Evolutionary conservation across 2,797 vertebrate species (phyloP).

Genomic region (Cyclopterus lumpus): DNA sequence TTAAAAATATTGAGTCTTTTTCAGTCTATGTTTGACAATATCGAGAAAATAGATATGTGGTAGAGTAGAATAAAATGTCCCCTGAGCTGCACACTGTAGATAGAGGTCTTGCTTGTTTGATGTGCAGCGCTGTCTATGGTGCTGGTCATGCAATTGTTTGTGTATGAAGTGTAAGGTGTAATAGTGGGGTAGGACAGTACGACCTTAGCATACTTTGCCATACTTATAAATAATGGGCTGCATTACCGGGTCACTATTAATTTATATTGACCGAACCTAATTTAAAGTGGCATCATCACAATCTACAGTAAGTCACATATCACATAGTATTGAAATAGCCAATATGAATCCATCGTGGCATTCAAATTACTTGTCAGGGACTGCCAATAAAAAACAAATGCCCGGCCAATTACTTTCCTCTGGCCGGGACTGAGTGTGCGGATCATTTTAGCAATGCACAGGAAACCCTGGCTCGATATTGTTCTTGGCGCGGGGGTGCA

Average conservation of each 20-base stretch:
- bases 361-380: too few relatives aligned
- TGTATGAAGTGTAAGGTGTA: background rate
- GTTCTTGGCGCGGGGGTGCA: background rate
- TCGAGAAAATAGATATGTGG: background rate
- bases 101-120: background rate
- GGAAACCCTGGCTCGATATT: background rate
- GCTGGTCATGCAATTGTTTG: background rate
- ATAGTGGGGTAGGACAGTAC: background rate
- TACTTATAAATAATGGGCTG: background rate
- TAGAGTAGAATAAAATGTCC: background rate
- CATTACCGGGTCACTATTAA: background rate
- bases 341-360: background rate
- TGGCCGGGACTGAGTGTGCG: background rate
- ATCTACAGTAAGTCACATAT: background rate
- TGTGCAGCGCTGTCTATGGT: background rate
- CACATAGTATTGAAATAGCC: background rate
- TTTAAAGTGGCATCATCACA: background rate
- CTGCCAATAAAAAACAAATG: background rate
- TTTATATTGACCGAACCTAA: background rate
- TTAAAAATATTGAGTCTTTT: background rate
- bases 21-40: background rate
- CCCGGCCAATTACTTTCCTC: background rate
- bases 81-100: too few relatives aligned
- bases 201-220: background rate
- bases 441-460: background rate